Conservation (phyloP, 1,140 invertebrate species). For the Rhagoletis zephyria region DNA sequence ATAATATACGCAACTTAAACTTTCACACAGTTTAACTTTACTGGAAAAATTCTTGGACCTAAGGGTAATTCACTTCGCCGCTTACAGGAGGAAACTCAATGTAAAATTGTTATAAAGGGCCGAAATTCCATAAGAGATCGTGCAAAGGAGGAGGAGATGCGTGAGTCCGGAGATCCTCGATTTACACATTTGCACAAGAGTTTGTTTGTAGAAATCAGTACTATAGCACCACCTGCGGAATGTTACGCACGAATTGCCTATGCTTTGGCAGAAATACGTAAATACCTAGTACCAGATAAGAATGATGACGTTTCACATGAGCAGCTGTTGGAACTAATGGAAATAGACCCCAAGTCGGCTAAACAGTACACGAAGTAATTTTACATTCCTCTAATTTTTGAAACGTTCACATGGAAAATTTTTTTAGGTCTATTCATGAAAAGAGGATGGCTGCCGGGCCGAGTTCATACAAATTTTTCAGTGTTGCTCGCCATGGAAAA, state of each 20-base stretch:
- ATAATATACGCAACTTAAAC: no score
- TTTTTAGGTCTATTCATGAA: conserved; percentile 11
- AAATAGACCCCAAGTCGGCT: conserved; percentile 70
- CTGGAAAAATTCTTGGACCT: conserved; percentile 92
- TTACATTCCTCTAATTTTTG: background rate
- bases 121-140: conserved; percentile 95
- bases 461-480: background rate
- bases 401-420: background rate
- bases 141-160: conserved; percentile 89
- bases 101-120: conserved; percentile 95
- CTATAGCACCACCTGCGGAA: conserved; percentile 90
- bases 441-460: background rate
- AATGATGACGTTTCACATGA: conserved; percentile 87
- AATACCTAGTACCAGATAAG: conserved; percentile 81
- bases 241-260: conserved; percentile 92
- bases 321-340: conserved; percentile 82
- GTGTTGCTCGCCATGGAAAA: background rate
- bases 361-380: conserved; percentile 57
- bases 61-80: conserved; percentile 94
- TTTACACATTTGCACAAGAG: conserved; percentile 93
- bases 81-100: conserved; percentile 94
- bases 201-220: conserved; percentile 92
- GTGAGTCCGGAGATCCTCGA: conserved; percentile 90
- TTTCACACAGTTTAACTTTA: conserved; percentile 86
- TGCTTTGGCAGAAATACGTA: conserved; percentile 85